Base-by-base conservation (phyloP, 2,797 vertebrate species). In the Melanotaenia trifasciata region DNA sequence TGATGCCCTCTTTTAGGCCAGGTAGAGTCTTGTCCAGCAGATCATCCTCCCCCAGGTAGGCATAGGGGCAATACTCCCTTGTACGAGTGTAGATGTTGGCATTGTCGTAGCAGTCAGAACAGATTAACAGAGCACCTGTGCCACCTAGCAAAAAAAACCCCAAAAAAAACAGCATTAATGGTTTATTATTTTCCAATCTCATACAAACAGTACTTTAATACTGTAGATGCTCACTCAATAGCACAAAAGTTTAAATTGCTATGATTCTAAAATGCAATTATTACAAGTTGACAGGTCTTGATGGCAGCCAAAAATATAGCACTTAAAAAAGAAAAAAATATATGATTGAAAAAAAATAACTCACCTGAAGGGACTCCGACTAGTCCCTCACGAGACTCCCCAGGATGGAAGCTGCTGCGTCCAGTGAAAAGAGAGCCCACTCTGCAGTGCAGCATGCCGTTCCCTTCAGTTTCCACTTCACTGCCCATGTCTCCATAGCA, bases 101-200 rank as follows among this genome's bases (percentile, higher is more conserved):
- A 0, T 97, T 99, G 93, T 99, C 98, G 0, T 99, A 99, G 85
- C 98, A 99, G 86, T 99, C 98, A 0, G 98, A 98, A 88, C 98
- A 99, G 91, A 99, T 98, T 87, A 98, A 96, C 70, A 97, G 72
- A 0, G 95, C 93, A 2, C 93, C 92, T 0, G 90, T 67, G 1
- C 88, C 90, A 18, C 92, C 94, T 95, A 80, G 18, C 0, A 28
- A 59, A 3, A 8, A 45, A 4, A 38, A 18, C n/a, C n/a, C n/a
- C n/a, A 60, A 1, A 54, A 6, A 56, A 32, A 67, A 36, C 9
- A 18, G 0, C 3, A 14, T 9, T 24, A 14, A 11, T 14, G 26
- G 1, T 18, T 38, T 30, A 4, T 26, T 35, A 7, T 8, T 38
- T 28, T n/a, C 26, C 11, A n/a, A 14, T 54, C 13, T 28, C 1